Evolutionary conservation across 2,113 vertebrate species (phyloP).

Genomic region (Thamnophis sirtalis): DNA sequence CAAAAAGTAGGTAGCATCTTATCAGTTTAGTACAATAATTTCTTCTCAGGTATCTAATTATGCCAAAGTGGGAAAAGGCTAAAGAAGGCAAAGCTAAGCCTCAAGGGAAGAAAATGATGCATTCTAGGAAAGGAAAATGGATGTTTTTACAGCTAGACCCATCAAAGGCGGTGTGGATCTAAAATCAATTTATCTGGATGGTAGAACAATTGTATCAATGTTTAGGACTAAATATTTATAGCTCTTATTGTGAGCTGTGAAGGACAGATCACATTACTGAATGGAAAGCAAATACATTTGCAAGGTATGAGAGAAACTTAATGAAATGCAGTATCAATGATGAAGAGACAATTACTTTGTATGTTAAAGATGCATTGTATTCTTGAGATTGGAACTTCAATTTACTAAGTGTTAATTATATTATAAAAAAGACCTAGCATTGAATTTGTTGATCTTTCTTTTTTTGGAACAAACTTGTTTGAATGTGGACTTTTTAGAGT

Average conservation of each 20-base stretch:
- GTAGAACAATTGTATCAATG: not conserved
- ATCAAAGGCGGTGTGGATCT: not conserved
- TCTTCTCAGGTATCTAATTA: not conserved
- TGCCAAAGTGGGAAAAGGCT: not conserved
- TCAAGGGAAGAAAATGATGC: not conserved
- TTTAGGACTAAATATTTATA: not conserved
- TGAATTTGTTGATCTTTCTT: not conserved
- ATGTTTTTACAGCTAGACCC: too few species aligned
- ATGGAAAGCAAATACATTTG: not conserved
- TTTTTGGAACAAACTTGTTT: not conserved
- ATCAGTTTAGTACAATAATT: not conserved
- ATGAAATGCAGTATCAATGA: not conserved
- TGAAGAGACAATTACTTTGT: not conserved
- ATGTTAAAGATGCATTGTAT: not conserved
- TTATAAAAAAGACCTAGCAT: not conserved
- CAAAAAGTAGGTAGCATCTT: not conserved
- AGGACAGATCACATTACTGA: not conserved
- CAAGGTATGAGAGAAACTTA: not conserved
- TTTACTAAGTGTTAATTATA: not conserved
- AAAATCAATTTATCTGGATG: not conserved
- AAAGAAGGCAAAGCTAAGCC: too few species aligned
- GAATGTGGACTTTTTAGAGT: not conserved
- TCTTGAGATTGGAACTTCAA: not conserved
- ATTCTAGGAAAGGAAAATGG: too few species aligned
- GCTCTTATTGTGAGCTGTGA: not conserved